A percentile compares a stretch with the other conserved stretches of the same genome.
These are phyloP conservation scores for Blastobasis lacticolella DNA, from an alignment of 2,888 invertebrate species.

Conservation along the genomic window DNA sequence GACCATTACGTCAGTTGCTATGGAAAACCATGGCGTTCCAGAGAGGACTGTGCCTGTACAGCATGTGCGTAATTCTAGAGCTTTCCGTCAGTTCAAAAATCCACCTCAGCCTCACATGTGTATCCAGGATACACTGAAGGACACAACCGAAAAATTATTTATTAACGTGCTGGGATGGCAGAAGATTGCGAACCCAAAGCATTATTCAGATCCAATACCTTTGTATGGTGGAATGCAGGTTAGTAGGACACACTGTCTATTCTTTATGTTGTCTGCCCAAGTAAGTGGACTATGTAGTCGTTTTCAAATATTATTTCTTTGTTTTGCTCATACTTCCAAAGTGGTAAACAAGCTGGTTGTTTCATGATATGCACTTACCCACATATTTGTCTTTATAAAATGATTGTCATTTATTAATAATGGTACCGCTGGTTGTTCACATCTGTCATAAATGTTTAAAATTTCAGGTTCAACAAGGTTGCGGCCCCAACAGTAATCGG, in stretches of 20 bases:
- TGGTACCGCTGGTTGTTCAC: neutral
- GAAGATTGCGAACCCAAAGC: conserved; percentile 79
- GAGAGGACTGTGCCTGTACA: conserved; percentile 68
- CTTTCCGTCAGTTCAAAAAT: conserved; percentile 80
- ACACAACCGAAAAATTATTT: conserved; percentile 72
- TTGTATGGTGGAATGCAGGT: conserved; percentile 83
- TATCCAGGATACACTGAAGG: conserved; percentile 77
- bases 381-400: too few species aligned
- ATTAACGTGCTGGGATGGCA: conserved; percentile 84
- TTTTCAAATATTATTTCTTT: too few species aligned
- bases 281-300: neutral
- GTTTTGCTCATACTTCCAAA: too few species aligned
- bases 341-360: too few species aligned
- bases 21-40: conserved; percentile 59
- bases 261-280: neutral
- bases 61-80: conserved; percentile 74
- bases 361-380: too few species aligned
- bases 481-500: conserved; percentile 70
- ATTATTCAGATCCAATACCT: conserved; percentile 79
- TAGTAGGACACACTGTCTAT: conserved; percentile 15
- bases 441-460: neutral
- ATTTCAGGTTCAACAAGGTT: conserved; percentile 73
- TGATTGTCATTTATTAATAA: too few species aligned
- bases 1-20: conserved; percentile 28
- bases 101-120: conserved; percentile 86